Evolutionary conservation across 1,140 invertebrate species (phyloP), one percentile per base, ranked within the genome.

Genomic region (Oreohelix idahoensis): DNA sequence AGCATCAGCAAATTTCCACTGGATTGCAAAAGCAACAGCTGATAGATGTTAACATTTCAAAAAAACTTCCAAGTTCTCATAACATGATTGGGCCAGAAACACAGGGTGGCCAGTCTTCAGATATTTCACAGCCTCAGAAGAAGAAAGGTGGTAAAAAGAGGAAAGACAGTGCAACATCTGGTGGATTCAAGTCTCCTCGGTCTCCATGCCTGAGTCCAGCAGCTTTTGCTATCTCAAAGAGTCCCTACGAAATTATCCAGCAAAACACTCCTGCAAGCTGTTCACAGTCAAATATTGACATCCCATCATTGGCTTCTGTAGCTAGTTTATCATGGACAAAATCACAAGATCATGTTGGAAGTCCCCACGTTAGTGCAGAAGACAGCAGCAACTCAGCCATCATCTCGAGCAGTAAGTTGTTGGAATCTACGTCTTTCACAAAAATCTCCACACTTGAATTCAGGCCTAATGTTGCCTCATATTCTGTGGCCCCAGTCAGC

Each of bases 51-150:
- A 38, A 8, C 38, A 23, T 39, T 5, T 74, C 38, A 74, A 74
- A n/a, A 1, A 74, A 39, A 17, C 20, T n/a, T 23, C 26, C 71
- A 39, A 42, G 75, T 36, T 77, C 63, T 49, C 45, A 53, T 32
- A 42, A 26, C 2, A 32, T 74, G 2, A n/a, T 36, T 23, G 42
- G 71, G 58, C 39, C 23, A 51, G 32, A 49, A 74, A 49, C 45
- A 11, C 49, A 58, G 29, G 36, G 11, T 74, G 63, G n/a, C 49
- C 82, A n/a, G 70, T n/a, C 76, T 84, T 49, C 58, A 71, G 76
- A 32, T 63, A 63, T 17, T 76, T 76, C 1, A n/a, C 66, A 42
- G 39, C 53, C 53, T 15, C 5, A 20, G 17, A 58, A 58, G 26
- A 49, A 49, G 71, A 49, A 42, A 74, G 71, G 42, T 74, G 69